Evolutionary conservation across 1,140 invertebrate species (phyloP), one percentile per base, ranked within the genome.

Genomic region (Tachypleus tridentatus): DNA sequence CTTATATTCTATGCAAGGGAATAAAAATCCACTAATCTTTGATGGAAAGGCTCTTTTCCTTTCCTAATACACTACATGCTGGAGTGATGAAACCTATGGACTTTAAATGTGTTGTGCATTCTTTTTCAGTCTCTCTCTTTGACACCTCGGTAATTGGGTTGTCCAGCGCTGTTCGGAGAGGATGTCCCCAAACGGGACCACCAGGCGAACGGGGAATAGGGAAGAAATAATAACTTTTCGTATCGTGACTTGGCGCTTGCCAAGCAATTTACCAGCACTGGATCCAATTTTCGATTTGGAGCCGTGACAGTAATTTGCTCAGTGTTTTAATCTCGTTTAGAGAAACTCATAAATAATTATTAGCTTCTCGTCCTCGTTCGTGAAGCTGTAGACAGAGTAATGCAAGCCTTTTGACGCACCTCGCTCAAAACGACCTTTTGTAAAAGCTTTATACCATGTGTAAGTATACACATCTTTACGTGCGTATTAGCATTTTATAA

Each of bases 311-410:
- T 66, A 66, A 66, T 66, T 66, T 66, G 65, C 65, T 66, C 65
- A 63, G 65, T 66, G 65, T 66, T 66, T 66, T 66, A 66, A 63
- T 66, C 65, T 66, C 65, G 65, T 66, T 66, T 66, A 66, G 65
- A 66, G 65, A 66, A 66, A 61, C 65, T 66, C 65, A 66, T 66
- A 66, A 66, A 66, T 66, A 66, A 66, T 66, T 66, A 66, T 66
- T 66, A 66, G 65, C 65, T 66, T 61, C 53, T 61, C 62, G 60
- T 65, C 58, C 56, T 57, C 57, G 29, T 29, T 29, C 29, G 29
- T 29, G 29, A 29, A 29, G 29, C 29, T 29, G 29, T 29, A 29
- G 29, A 29, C 29, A 29, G 29, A 2, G 29, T 29, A 29, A 29
- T 29, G 29, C 29, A 29, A 29, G 29, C 29, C 29, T 29, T 29